phyloP scores from a whole-genome alignment of 2,113 vertebrate species.

The Sinocyclocheilus anshuiensis region DNA sequence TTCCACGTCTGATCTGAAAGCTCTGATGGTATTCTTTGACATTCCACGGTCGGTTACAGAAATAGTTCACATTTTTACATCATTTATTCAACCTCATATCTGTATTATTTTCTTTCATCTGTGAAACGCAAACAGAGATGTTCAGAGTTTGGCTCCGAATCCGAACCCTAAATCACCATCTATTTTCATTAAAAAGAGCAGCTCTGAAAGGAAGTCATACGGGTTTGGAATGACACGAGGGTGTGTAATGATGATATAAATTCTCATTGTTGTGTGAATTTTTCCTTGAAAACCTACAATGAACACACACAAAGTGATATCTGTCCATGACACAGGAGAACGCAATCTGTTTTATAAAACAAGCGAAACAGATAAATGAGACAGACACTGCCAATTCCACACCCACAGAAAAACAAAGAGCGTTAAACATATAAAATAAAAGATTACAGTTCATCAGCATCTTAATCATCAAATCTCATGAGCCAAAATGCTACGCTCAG shows the following conservation, averaged over 20 bases:
- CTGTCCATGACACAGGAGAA: neutral
- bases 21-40: neutral
- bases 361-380: slow-evolving; percentile 24
- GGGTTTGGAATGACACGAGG: neutral
- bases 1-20: neutral
- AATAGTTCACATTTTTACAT: neutral
- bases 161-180: neutral
- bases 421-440: neutral
- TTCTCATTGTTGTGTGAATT: neutral
- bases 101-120: neutral
- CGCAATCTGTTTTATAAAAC: slow-evolving; percentile 7
- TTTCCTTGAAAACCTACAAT: neutral
- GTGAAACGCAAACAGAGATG: neutral
- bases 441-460: slow-evolving; percentile 25
- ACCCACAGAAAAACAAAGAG: slow-evolving; percentile 12
- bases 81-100: neutral
- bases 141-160: neutral
- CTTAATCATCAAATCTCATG: slow-evolving; percentile 28
- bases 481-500: neutral
- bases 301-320: neutral
- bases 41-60: neutral
- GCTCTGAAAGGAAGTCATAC: neutral
- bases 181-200: neutral
- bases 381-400: slow-evolving; percentile 4
- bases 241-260: neutral